Evolutionary conservation across 1,140 invertebrate genomes (phyloP).

Genomic region (Microplitis demolitor): DNA sequence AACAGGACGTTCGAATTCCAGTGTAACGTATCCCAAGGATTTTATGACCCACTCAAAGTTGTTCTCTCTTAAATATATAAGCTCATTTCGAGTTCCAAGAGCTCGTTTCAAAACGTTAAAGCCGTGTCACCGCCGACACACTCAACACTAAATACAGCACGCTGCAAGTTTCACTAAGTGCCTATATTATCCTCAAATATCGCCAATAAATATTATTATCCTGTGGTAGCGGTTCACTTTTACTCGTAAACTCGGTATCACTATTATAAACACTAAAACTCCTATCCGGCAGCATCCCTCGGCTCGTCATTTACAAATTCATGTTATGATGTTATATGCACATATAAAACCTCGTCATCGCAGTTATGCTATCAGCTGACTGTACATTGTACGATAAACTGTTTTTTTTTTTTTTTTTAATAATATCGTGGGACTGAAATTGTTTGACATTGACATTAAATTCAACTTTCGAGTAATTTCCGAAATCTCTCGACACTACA

Average conservation of each 20-base stretch:
- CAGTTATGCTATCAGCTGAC: no score
- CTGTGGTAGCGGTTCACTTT: conserved; percentile 32
- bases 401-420: no score
- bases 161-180: conserved; percentile 36
- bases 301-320: no score
- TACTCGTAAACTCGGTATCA: no score
- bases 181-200: conserved; percentile 42
- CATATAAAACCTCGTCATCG: no score
- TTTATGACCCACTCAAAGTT: conserved; percentile 9
- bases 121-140: neutral
- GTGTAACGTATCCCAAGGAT: neutral
- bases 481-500: neutral
- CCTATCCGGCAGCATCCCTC: no score
- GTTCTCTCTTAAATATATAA: neutral
- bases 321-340: no score
- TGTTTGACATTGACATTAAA: neutral
- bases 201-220: conserved; percentile 36
- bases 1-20: neutral
- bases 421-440: no score
- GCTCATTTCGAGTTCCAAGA: neutral
- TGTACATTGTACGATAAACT: no score
- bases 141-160: neutral
- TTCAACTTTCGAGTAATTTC: neutral
- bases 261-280: no score
- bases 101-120: conserved; percentile 5